These are phyloP conservation scores for Polymixis flavicincta DNA, from an alignment of 2,888 invertebrate genomes.

Conservation along the genomic window DNA sequence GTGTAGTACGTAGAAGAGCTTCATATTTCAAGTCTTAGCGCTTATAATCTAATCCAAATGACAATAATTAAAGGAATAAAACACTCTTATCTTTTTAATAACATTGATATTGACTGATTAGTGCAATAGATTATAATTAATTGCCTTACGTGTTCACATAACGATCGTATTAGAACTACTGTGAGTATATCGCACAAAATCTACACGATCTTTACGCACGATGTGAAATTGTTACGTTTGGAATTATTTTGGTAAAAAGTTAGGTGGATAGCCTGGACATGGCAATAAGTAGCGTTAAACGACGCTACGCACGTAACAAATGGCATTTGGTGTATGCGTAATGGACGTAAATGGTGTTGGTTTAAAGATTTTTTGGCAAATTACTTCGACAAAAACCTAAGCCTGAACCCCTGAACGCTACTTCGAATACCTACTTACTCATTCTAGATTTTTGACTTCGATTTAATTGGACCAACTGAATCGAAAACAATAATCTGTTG, in stretches of 20 bases:
- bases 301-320: conserved; percentile 43
- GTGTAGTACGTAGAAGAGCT: neutral
- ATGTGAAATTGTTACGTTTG: conserved; percentile 27
- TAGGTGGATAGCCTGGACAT: conserved; percentile 26
- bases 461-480: neutral
- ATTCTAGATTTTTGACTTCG: conserved; percentile 3
- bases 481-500: too few relatives aligned
- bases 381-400: conserved; percentile 8
- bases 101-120: conserved; percentile 53
- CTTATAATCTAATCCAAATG: conserved; percentile 48
- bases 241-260: conserved; percentile 36
- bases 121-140: conserved; percentile 44
- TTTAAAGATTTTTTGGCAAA: conserved; percentile 30
- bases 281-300: conserved; percentile 37
- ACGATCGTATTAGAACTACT: conserved; percentile 21
- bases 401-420: neutral
- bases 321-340: conserved; percentile 38
- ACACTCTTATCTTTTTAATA: conserved; percentile 55
- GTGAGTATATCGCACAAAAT: conserved; percentile 10
- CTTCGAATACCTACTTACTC: neutral
- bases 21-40: neutral
- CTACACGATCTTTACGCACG: neutral
- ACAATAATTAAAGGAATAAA: conserved; percentile 39
- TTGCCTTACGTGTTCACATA: conserved; percentile 27
- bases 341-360: conserved; percentile 13